Conservation (phyloP, 2,888 invertebrate genomes). For the Troides helena region DNA sequence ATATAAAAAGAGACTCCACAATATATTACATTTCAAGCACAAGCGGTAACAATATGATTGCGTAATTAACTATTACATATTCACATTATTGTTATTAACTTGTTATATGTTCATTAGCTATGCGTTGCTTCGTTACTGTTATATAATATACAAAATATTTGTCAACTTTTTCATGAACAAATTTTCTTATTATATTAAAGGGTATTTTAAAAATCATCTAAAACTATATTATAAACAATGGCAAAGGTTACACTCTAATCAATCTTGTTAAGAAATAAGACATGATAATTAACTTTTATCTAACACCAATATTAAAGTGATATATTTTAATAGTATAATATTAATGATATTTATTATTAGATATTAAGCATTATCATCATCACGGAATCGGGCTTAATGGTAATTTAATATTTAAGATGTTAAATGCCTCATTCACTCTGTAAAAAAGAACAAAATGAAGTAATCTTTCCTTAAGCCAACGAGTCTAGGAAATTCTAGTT, state of each 20-base stretch:
- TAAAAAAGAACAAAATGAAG: background rate
- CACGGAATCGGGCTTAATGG: no score
- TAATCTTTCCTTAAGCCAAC: background rate
- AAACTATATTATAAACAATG: no score
- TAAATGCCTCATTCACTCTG: background rate
- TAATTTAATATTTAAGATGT: background rate
- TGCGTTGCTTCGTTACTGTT: background rate
- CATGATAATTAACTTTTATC: no score
- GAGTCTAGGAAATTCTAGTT: conserved; percentile 1
- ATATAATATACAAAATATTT: background rate
- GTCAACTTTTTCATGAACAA: no score
- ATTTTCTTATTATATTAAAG: no score
- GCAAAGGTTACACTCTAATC: no score
- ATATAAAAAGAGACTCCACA: background rate
- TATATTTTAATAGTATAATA: no score
- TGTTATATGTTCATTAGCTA: background rate
- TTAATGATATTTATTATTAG: no score
- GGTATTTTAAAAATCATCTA: no score
- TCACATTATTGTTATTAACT: background rate
- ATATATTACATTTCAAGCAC: background rate
- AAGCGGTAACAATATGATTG: background rate
- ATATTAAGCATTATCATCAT: no score
- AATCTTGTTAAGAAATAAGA: no score
- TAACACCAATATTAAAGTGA: no score
- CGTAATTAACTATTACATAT: background rate